Percentiles rank a stretch among this genome's conserved stretches.
Conservation (phyloP, 2,888 invertebrate genomes). For the Patella pellucida region DNA sequence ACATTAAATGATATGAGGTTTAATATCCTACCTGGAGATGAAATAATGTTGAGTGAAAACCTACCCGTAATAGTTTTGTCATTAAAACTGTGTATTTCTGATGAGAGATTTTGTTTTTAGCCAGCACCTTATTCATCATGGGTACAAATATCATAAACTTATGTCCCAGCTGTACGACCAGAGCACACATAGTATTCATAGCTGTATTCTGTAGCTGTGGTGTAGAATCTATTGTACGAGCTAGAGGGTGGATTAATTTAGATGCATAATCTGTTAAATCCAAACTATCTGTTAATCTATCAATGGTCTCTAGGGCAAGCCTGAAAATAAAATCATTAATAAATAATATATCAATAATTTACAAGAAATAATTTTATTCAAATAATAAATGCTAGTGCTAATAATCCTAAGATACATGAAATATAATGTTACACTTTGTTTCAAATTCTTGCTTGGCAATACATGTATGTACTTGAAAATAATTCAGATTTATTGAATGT, state of each 20-base stretch:
- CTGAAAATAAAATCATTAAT: constrained; percentile 40
- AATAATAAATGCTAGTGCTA: too few species aligned
- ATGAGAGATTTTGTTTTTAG: constrained; percentile 74
- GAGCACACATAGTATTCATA: constrained; percentile 90
- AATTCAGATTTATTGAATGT: too few species aligned
- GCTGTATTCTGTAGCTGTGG: constrained; percentile 81
- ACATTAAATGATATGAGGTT: neutral
- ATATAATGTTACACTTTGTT: too few species aligned
- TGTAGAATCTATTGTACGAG: constrained; percentile 84
- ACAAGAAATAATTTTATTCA: too few species aligned
- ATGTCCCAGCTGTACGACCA: constrained; percentile 84
- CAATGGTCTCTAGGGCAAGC: constrained; percentile 81
- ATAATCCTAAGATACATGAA: too few species aligned
- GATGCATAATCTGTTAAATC: constrained; percentile 94
- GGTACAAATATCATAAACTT: constrained; percentile 94
- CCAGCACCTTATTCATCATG: constrained; percentile 84
- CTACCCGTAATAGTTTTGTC: constrained; percentile 70
- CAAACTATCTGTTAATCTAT: constrained; percentile 88
- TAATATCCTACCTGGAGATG: neutral
- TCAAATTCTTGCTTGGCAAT: too few species aligned
- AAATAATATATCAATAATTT: too few species aligned
- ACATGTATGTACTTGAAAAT: too few species aligned
- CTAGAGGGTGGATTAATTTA: constrained; percentile 93
- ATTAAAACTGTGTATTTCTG: constrained; percentile 83
- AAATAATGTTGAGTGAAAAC: neutral